phyloP scores from a whole-genome alignment of 2,888 invertebrate genomes.

The Pasiphila rectangulata region DNA sequence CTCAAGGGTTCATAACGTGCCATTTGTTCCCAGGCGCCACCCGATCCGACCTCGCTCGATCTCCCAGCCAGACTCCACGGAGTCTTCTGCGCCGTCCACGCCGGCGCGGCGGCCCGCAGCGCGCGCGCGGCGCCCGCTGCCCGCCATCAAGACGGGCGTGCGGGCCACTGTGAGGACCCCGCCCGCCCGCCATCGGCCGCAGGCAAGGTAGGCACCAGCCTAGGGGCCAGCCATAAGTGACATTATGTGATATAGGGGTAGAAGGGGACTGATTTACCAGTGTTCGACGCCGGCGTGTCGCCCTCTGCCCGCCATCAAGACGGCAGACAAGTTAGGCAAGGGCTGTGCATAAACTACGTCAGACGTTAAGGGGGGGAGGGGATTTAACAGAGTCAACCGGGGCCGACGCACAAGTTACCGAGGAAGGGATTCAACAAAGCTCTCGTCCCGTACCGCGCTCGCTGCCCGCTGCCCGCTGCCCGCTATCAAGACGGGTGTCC shows the following conservation, averaged over 20 bases:
- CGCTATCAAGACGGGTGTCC: conserved; percentile 32
- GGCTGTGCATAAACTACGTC: no score
- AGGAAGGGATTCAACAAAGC: no score
- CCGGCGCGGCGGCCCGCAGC: conserved; percentile 35
- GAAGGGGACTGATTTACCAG: no score
- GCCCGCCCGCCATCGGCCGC: neutral
- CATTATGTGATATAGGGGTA: no score
- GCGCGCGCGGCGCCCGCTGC: conserved; percentile 60
- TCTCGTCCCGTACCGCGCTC: conserved; percentile 46
- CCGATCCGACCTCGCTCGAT: conserved; percentile 57
- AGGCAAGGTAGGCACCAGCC: neutral
- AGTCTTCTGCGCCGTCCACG: conserved; percentile 30
- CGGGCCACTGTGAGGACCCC: conserved; percentile 25
- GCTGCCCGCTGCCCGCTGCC: conserved; percentile 60
- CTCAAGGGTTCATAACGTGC: no score
- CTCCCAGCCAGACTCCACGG: conserved; percentile 64
- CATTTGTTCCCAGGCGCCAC: conserved; percentile 34
- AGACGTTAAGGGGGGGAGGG: no score
- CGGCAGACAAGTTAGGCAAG: no score
- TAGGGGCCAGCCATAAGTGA: no score
- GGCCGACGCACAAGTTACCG: no score
- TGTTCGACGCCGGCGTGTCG: no score
- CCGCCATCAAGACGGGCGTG: conserved; percentile 32
- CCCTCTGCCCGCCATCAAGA: no score
- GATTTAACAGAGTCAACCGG: no score